A percentile compares a stretch with the other conserved stretches of the same genome.
Conservation (phyloP, 1,140 invertebrate genomes). For the Stegodyphus mimosarum region DNA sequence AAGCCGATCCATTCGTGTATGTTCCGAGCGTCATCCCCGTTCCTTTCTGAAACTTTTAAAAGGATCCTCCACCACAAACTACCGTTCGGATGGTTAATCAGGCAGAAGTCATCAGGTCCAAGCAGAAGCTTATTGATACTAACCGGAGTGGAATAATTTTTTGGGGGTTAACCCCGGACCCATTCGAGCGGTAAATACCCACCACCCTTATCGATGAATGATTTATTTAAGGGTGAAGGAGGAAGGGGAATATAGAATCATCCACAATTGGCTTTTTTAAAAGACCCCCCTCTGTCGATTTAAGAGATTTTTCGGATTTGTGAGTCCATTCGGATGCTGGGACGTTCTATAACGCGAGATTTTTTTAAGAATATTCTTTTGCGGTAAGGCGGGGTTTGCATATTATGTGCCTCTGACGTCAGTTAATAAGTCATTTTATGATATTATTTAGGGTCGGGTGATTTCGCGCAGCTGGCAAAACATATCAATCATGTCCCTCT, state of each 20-base stretch:
- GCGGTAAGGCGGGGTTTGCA: not conserved
- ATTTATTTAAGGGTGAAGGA: conserved; percentile 49
- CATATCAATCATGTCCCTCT: conserved; percentile 39
- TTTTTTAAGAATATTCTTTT: conserved; percentile 10
- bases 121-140: conserved; percentile 16
- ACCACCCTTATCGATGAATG: conserved; percentile 47
- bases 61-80: not conserved
- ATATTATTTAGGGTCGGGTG: conserved; percentile 33
- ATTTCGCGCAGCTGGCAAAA: conserved; percentile 36
- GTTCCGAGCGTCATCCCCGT: too few relatives aligned
- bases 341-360: not conserved
- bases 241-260: conserved; percentile 33
- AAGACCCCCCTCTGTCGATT: conserved; percentile 58
- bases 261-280: conserved; percentile 58
- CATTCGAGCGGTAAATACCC: conserved; percentile 43
- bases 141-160: conserved; percentile 39
- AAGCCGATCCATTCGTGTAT: too few relatives aligned
- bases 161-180: conserved; percentile 12
- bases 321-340: conserved; percentile 32
- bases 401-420: conserved; percentile 40
- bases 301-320: conserved; percentile 56
- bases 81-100: conserved; percentile 28
- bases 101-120: conserved; percentile 51
- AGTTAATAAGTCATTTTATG: conserved; percentile 56
- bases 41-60: too few relatives aligned